Evolutionary conservation across 2,888 invertebrate species (phyloP), one percentile per base, ranked within the genome.

Genomic region (Aelia acuminata): DNA sequence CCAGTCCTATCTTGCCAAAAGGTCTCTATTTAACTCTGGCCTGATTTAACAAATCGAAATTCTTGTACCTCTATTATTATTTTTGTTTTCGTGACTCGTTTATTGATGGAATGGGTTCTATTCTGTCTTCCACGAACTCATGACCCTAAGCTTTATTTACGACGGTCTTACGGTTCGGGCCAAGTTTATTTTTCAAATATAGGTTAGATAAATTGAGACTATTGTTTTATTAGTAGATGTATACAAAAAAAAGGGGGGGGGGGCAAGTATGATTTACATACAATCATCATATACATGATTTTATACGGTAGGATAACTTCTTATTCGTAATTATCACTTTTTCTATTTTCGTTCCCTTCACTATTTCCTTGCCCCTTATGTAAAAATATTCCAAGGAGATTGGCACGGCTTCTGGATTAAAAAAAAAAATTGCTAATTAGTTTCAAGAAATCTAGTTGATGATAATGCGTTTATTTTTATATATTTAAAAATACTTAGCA

Each of bases 71-170:
- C 26, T 26, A 13, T 57, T 26, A 57, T 57, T 57, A 31, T 63
- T 63, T 63, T 63, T 31, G 63, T 63, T 31, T 63, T n/a, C n/a
- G 63, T 31, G 31, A 35, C 63, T 63, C 63, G 63, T 63, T 63
- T 63, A 63, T 63, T 63, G 63, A 63, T 63, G 63, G 63, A 63
- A 63, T 63, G 63, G 18, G 63, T 63, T 63, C 63, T 63, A 63
- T 63, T 63, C 18, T 35, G 26, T 31, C 63, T 31, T 31, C 31
- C 18, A 31, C 63, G 15, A 63, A 63, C 31, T 63, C 63, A 63
- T 63, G 63, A 63, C 63, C 63, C 63, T 63, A 31, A 63, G 63
- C 63, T 63, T 63, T 63, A 63, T 63, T 63, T 63, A 63, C 63
- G 63, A 31, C 63, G 31, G 31, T 63, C 63, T 63, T 63, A 63